phyloP scores from a whole-genome alignment of 2,888 invertebrate species.

The Mechanitis mazaeus region DNA sequence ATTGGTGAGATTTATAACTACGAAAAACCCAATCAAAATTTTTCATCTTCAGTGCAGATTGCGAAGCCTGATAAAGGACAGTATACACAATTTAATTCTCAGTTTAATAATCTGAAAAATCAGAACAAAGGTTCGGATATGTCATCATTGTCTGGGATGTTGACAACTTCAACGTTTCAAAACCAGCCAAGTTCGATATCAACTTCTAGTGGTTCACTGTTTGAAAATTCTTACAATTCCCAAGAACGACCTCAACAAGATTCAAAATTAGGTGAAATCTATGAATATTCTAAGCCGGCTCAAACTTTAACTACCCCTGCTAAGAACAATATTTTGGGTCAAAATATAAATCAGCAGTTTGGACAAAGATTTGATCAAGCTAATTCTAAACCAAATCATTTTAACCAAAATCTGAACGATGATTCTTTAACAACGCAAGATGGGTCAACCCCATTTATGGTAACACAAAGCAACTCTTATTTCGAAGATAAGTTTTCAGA shows the following conservation, averaged over 20 bases:
- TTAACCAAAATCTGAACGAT: neutral
- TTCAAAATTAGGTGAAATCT: slow-evolving; percentile 24
- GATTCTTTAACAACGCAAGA: neutral
- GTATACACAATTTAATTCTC: neutral
- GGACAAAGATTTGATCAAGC: neutral
- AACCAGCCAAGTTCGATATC: slow-evolving; percentile 3
- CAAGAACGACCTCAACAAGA: slow-evolving; percentile 8
- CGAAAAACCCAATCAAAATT: slow-evolving; percentile 46
- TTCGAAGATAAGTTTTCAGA: neutral
- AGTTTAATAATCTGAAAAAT: neutral
- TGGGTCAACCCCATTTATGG: neutral
- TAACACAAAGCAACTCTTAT: neutral
- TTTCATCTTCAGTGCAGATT: slow-evolving; percentile 36
- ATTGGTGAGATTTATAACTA: slow-evolving; percentile 53
- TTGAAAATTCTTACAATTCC: neutral
- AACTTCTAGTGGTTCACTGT: slow-evolving; percentile 1
- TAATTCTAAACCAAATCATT: neutral
- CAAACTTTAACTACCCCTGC: slow-evolving; percentile 8
- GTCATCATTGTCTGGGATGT: neutral
- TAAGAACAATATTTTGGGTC: neutral
- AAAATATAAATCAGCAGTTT: neutral
- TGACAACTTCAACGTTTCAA: slow-evolving; percentile 1
- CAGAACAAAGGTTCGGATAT: too few relatives aligned
- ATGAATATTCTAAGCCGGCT: slow-evolving; percentile 15
- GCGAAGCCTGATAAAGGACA: slow-evolving; percentile 5